Evolutionary conservation across 2,888 invertebrate species (phyloP).

Genomic region (Caenorhabditis sp.): DNA sequence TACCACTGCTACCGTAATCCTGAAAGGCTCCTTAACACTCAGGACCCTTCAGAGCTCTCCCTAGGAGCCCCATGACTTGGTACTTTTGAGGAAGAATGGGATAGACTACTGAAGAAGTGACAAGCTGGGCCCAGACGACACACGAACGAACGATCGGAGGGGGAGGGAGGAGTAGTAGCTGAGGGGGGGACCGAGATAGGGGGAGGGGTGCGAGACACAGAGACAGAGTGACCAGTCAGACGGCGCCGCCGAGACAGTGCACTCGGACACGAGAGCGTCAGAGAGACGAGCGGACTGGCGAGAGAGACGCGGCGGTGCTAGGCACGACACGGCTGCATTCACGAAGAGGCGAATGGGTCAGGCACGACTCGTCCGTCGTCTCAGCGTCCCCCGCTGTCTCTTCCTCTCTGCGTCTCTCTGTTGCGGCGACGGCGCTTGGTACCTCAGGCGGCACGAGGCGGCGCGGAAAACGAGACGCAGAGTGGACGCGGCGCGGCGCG

Average conservation of each 20-base stretch:
- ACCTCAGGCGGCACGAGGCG: conserved; percentile 53
- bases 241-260: conserved; percentile 2
- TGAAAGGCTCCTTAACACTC: too few species aligned
- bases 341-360: conserved; percentile 39
- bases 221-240: conserved; percentile 40
- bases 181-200: not conserved
- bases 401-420: not conserved
- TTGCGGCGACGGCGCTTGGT: conserved; percentile 26
- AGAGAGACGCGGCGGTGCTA: conserved; percentile 36
- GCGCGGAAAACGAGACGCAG: too few species aligned
- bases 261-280: not conserved
- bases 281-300: conserved; percentile 17
- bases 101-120: not conserved
- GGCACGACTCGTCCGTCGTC: conserved; percentile 41
- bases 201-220: conserved; percentile 1
- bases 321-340: conserved; percentile 47
- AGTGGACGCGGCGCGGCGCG: conserved; percentile 48
- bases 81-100: too few species aligned
- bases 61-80: too few species aligned
- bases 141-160: conserved; percentile 3
- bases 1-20: not conserved
- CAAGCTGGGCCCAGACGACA: not conserved
- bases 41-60: too few species aligned
- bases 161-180: conserved; percentile 8
- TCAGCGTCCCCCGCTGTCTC: not conserved